These are phyloP conservation scores for Serripes groenlandicus DNA, from an alignment of 2,888 invertebrate species.

Conservation along the genomic window DNA sequence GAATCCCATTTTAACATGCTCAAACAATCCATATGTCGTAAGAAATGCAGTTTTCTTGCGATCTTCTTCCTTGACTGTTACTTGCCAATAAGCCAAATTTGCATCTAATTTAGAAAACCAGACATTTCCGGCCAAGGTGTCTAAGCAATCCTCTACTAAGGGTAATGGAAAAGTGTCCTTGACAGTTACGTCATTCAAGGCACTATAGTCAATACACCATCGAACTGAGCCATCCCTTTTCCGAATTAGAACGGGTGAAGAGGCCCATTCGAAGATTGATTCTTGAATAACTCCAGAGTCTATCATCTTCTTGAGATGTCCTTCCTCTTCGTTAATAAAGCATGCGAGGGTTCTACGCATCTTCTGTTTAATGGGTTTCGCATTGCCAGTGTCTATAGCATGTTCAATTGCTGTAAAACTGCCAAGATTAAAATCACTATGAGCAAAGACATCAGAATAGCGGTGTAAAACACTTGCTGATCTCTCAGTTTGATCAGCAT, in stretches of 20 bases:
- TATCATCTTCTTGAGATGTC: constrained; percentile 44
- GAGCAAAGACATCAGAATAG: constrained; percentile 50
- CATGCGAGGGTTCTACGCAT: constrained; percentile 53
- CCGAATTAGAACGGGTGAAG: constrained; percentile 30
- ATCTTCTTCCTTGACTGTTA: constrained; percentile 34
- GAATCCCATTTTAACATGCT: constrained; percentile 28
- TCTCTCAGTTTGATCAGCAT: not conserved
- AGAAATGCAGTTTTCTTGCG: constrained; percentile 64
- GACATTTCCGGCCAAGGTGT: constrained; percentile 40
- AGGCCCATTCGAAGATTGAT: constrained; percentile 50
- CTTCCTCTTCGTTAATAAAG: constrained; percentile 54
- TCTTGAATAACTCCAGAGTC: too few relatives aligned
- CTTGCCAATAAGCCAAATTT: constrained; percentile 58
- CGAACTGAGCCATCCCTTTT: constrained; percentile 21
- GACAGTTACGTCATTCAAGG: constrained; percentile 31
- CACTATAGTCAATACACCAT: constrained; percentile 48
- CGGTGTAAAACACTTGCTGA: not conserved
- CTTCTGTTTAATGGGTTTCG: constrained; percentile 44
- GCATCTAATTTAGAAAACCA: constrained; percentile 56
- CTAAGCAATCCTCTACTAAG: constrained; percentile 42
- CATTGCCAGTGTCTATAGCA: too few relatives aligned
- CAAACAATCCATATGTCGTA: constrained; percentile 41
- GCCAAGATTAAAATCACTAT: constrained; percentile 52
- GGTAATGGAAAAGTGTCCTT: constrained; percentile 51
- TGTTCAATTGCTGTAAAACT: constrained; percentile 50